Conservation (phyloP, 2,888 invertebrate genomes). For the Suillia variegata region DNA sequence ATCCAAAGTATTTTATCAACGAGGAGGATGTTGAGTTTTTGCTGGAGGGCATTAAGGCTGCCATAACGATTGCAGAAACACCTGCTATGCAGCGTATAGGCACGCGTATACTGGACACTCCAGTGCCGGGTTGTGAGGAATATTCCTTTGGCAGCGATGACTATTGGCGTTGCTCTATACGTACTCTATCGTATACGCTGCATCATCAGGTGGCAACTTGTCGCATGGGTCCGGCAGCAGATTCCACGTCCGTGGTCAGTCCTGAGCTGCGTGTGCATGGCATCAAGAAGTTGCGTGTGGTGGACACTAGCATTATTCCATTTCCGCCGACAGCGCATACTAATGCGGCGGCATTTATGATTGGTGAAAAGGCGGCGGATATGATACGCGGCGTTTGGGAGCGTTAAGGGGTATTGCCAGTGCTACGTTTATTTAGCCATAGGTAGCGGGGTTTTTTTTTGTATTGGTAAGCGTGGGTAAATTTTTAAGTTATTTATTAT, state of each 20-base stretch:
- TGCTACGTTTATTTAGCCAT: no score
- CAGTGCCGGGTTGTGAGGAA: slow-evolving; percentile 64
- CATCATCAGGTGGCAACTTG: slow-evolving; percentile 73
- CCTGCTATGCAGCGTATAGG: slow-evolving; percentile 67
- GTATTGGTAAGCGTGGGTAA: no score
- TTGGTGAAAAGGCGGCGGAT: slow-evolving; percentile 75
- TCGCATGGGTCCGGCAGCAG: slow-evolving; percentile 72
- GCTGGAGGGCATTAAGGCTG: slow-evolving; percentile 67
- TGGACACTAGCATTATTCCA: slow-evolving; percentile 73
- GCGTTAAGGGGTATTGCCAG: not conserved
- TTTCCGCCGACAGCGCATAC: slow-evolving; percentile 70
- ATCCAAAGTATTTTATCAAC: slow-evolving; percentile 66
- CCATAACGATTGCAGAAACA: slow-evolving; percentile 66
- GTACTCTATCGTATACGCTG: slow-evolving; percentile 67
- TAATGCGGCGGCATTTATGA: slow-evolving; percentile 72
- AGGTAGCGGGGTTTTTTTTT: no score
- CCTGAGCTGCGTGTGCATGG: slow-evolving; percentile 69
- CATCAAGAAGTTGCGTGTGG: slow-evolving; percentile 67
- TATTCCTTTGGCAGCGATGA: slow-evolving; percentile 66
- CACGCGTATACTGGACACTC: slow-evolving; percentile 63
- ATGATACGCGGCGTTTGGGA: slow-evolving; percentile 59
- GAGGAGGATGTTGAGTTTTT: slow-evolving; percentile 63
- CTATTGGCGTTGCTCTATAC: slow-evolving; percentile 74
- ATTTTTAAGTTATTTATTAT: no score
- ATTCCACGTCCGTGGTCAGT: slow-evolving; percentile 70